Percentiles rank a stretch among this genome's conserved stretches.
phyloP scores from a whole-genome alignment of 2,888 invertebrate genomes.

The Dryobota labecula region DNA sequence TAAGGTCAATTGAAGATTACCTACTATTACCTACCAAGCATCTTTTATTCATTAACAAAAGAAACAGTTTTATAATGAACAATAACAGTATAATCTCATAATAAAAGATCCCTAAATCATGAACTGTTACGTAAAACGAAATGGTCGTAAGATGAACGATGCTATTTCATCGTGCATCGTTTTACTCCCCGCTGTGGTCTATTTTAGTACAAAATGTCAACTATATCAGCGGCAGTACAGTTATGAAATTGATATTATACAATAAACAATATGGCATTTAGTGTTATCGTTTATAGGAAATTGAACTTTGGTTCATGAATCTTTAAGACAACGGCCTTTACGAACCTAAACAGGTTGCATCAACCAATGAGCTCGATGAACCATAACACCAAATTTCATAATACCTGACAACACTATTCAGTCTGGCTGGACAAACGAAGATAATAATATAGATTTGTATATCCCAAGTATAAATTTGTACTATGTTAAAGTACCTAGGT shows the following conservation, averaged over 20 bases:
- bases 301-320: conserved; percentile 4
- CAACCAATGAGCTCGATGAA: background rate
- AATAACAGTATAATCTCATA: conserved; percentile 19
- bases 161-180: conserved; percentile 16
- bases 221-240: conserved; percentile 27
- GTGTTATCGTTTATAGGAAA: conserved; percentile 27
- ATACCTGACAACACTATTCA: background rate
- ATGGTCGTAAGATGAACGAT: conserved; percentile 5
- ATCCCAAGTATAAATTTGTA: background rate
- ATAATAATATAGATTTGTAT: no score
- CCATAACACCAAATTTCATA: background rate
- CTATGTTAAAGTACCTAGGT: background rate
- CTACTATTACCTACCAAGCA: background rate
- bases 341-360: background rate
- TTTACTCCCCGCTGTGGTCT: conserved; percentile 54
- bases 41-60: conserved; percentile 31
- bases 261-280: conserved; percentile 54
- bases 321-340: background rate
- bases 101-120: conserved; percentile 27
- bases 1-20: conserved; percentile 25
- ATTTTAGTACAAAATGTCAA: conserved; percentile 56
- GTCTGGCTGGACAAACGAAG: background rate
- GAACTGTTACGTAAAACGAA: conserved; percentile 47
- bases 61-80: conserved; percentile 18
- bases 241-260: conserved; percentile 53